Percentiles rank a stretch among this genome's conserved stretches.
These are phyloP conservation scores for Apistogramma diplotaenia DNA, from an alignment of 2,113 vertebrate species.

Conservation along the genomic window DNA sequence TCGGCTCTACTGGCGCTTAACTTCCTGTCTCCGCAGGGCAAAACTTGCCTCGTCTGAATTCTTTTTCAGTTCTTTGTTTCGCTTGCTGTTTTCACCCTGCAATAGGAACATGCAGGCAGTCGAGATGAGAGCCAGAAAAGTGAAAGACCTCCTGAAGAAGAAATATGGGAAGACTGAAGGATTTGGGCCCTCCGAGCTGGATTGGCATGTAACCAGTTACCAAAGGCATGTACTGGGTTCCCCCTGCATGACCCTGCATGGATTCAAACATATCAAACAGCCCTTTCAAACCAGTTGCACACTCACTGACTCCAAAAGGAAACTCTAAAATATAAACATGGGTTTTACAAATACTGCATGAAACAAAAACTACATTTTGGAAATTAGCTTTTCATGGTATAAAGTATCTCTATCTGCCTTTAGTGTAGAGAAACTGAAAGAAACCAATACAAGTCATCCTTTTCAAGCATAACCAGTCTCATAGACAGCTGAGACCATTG, in stretches of 20 bases:
- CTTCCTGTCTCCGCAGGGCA: slow-evolving; percentile 43
- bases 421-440: background rate
- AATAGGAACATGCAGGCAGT: background rate
- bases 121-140: slow-evolving; percentile 1
- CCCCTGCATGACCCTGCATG: background rate
- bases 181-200: slow-evolving; percentile 33
- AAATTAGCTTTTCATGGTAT: background rate
- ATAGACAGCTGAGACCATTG: background rate
- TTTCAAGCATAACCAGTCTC: background rate
- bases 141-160: slow-evolving; percentile 17
- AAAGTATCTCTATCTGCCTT: background rate
- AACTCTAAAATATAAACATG: background rate
- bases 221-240: slow-evolving; percentile 6
- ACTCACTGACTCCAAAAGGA: background rate
- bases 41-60: slow-evolving; percentile 10
- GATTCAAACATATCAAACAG: background rate
- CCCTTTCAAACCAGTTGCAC: background rate
- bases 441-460: background rate
- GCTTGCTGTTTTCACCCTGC: background rate
- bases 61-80: background rate
- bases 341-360: background rate
- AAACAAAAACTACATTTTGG: too few relatives aligned
- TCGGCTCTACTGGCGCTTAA: slow-evolving; percentile 33
- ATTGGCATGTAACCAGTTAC: slow-evolving; percentile 9
- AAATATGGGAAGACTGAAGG: slow-evolving; percentile 33